Evolutionary conservation across 1,140 invertebrate genomes (phyloP).

Genomic region (Zaprionus inermis): DNA sequence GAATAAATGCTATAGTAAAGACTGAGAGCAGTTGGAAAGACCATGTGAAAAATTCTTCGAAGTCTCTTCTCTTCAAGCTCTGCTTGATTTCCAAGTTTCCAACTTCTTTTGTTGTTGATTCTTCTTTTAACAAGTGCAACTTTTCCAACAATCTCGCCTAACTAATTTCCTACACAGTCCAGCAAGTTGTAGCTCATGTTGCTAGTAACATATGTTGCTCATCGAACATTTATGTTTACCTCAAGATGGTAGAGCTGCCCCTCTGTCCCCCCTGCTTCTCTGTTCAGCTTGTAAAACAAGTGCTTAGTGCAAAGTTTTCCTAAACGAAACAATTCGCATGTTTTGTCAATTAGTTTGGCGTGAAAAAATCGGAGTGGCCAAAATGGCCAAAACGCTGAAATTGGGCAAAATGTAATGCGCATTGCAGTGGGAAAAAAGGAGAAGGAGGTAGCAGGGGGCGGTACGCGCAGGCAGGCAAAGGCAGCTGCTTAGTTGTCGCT

Average conservation of each 20-base stretch:
- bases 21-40: background rate
- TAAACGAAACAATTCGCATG: slow-evolving; percentile 29
- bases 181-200: background rate
- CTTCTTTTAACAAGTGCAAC: background rate
- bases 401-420: slow-evolving; percentile 33
- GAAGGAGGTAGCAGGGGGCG: no score
- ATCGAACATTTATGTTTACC: slow-evolving; percentile 6
- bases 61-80: background rate
- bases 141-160: background rate
- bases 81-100: background rate
- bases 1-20: background rate
- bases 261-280: background rate
- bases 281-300: slow-evolving; percentile 9
- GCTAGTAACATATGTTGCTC: background rate
- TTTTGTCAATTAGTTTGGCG: slow-evolving; percentile 45
- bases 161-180: background rate
- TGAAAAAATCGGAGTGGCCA: slow-evolving; percentile 8
- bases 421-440: background rate
- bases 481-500: background rate
- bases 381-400: slow-evolving; percentile 1
- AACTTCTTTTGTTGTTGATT: background rate
- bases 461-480: background rate
- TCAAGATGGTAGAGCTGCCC: background rate
- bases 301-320: background rate
- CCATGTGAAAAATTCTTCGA: background rate